phyloP scores from a whole-genome alignment of 2,113 vertebrate genomes.

The Antechinus flavipes region DNA sequence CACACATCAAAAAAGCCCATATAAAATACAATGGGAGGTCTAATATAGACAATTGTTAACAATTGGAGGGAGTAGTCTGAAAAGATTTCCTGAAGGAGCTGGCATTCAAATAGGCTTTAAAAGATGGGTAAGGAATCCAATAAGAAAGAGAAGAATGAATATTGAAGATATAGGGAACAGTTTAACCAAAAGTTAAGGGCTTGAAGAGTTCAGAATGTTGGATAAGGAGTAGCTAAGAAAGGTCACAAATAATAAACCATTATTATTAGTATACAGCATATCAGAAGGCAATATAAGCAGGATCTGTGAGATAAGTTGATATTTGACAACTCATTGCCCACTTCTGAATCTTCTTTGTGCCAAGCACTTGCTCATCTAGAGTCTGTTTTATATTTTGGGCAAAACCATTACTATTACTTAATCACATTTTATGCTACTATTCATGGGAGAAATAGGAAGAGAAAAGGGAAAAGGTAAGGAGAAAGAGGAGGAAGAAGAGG shows the following conservation, averaged over 20 bases:
- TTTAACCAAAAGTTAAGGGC: background rate
- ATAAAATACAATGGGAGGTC: background rate
- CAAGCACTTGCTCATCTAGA: background rate
- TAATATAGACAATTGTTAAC: background rate
- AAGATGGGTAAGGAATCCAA: background rate
- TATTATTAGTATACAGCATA: background rate
- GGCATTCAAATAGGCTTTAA: background rate
- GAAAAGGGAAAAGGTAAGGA: background rate
- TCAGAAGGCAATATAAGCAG: background rate
- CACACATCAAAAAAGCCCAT: background rate
- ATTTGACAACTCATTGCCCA: background rate
- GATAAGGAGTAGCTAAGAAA: background rate
- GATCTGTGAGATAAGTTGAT: background rate
- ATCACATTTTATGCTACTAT: background rate
- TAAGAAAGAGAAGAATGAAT: background rate
- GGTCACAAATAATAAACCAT: background rate
- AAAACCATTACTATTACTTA: background rate
- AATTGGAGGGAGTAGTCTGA: background rate
- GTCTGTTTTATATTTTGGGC: background rate
- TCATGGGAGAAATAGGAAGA: background rate
- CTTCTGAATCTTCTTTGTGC: background rate
- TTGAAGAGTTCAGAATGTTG: background rate
- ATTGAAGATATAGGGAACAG: background rate
- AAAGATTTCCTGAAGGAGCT: background rate
- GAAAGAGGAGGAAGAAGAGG: too few species aligned